These are phyloP conservation scores for Panzeria rudis DNA, from an alignment of 2,888 invertebrate species.

Conservation along the genomic window DNA sequence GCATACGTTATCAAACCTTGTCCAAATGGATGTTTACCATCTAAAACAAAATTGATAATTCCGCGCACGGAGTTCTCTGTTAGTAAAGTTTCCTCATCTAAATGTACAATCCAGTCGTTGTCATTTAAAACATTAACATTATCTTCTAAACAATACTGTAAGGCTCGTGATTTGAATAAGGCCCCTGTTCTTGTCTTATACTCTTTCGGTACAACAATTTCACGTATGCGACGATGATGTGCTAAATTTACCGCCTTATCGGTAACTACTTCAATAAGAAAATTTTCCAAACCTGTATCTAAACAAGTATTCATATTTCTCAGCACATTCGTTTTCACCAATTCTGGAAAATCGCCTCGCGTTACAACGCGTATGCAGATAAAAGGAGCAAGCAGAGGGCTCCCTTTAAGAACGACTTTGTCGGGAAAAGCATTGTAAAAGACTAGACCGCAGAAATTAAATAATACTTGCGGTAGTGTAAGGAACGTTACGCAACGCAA, in stretches of 20 bases:
- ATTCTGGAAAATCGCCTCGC: conserved; percentile 95
- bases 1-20: conserved; percentile 98
- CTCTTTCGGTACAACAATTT: conserved; percentile 93
- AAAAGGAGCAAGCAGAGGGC: conserved; percentile 95
- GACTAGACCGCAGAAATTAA: conserved; percentile 91
- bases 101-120: conserved; percentile 98
- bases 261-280: conserved; percentile 97
- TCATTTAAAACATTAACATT: conserved; percentile 93
- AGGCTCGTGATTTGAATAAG: conserved; percentile 95
- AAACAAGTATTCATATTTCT: conserved; percentile 94
- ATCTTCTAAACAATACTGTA: conserved; percentile 97
- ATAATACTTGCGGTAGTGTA: conserved; percentile 94
- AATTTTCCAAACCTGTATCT: conserved; percentile 96
- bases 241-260: conserved; percentile 92
- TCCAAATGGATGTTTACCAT: conserved; percentile 97
- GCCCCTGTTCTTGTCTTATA: conserved; percentile 96
- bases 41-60: conserved; percentile 96
- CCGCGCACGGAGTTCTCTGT: conserved; percentile 96
- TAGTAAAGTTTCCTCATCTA: conserved; percentile 97
- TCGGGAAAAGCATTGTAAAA: conserved; percentile 98
- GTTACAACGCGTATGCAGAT: conserved; percentile 97
- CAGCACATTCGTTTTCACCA: conserved; percentile 93
- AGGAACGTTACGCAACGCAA: conserved; percentile 92
- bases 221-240: conserved; percentile 92
- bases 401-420: conserved; percentile 93